Evolutionary conservation across 2,797 vertebrate species (phyloP), one percentile per base, ranked within the genome.

Genomic region (Crocodylus rhombifer): DNA sequence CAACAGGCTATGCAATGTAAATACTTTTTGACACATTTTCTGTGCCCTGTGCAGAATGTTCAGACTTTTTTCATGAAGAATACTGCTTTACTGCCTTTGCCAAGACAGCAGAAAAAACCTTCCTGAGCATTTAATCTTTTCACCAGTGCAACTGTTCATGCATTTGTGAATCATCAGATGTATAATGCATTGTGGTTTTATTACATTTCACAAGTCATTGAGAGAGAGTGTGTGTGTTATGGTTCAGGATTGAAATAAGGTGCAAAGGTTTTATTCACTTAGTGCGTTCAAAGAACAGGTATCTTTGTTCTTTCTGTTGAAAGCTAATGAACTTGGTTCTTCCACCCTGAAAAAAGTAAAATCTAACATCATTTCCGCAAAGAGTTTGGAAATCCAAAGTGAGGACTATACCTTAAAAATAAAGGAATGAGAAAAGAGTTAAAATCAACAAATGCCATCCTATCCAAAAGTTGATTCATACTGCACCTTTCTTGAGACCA

Each of bases 181-280:
- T 93, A 78, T 91, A 93, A 80, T 60, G 73, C 74, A 84, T 92
- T 92, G 82, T 82, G 85, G 25, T 82, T 60, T 87, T 88, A 62
- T 0, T 82, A 15, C 26, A n/a, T 87, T 95, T 92, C 84, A 12
- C 17, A 74, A 96, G 25, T 73, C 57, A 36, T 91, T 71, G 89
- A 8, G 42, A 42, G 42, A 42, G 42, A 8, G 42, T 8, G 86
- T 88, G 90, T 86, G 78, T 95, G 94, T 67, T 93, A 69, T 92
- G 80, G 93, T 95, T 96, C 94, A 94, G 92, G 91, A 82, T 93
- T 69, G 78, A 95, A 86, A 76, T 63, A 14, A 89, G 81, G 21
- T 80, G 14, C 25, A 85, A 23, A 14, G 42, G 64, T 26, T 85
- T 91, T 26, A 76, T 62, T 13, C 21, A 23, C 90, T 88, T 56